These are phyloP conservation scores for Danio albolineatus DNA, from an alignment of 2,797 vertebrate genomes.

Conservation along the genomic window DNA sequence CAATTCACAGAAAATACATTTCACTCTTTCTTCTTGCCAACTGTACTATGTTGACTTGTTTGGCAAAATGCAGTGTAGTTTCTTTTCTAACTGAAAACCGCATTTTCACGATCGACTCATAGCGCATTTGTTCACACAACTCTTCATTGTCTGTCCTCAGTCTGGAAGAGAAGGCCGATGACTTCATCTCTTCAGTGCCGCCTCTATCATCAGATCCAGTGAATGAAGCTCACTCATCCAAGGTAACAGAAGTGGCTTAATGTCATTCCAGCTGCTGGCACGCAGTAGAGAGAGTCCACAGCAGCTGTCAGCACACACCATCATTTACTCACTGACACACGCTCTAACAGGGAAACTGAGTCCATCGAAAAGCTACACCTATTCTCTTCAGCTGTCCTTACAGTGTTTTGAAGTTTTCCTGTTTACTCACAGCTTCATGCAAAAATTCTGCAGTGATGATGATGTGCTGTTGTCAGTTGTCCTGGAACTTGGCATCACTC, in stretches of 20 bases:
- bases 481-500: background rate
- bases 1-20: no score
- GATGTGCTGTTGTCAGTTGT: background rate
- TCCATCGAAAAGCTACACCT: background rate
- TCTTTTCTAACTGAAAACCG: no score
- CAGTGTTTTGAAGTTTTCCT: background rate
- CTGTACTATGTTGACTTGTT: no score
- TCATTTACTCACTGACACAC: constrained; percentile 4
- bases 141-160: constrained; percentile 56
- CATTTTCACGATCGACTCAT: background rate
- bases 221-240: constrained; percentile 63
- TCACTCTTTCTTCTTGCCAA: no score
- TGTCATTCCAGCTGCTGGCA: constrained; percentile 22
- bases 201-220: constrained; percentile 62
- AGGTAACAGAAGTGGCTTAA: constrained; percentile 66
- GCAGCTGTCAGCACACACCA: constrained; percentile 5
- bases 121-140: background rate
- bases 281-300: constrained; percentile 1
- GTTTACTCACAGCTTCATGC: background rate
- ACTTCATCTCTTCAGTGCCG: constrained; percentile 57
- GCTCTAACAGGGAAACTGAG: background rate
- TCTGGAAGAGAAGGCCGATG: constrained; percentile 69
- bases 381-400: background rate
- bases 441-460: background rate
- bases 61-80: no score